A percentile compares a stretch with the other conserved stretches of the same genome.
phyloP scores from a whole-genome alignment of 1,140 invertebrate genomes.

The Drosophila azteca region DNA sequence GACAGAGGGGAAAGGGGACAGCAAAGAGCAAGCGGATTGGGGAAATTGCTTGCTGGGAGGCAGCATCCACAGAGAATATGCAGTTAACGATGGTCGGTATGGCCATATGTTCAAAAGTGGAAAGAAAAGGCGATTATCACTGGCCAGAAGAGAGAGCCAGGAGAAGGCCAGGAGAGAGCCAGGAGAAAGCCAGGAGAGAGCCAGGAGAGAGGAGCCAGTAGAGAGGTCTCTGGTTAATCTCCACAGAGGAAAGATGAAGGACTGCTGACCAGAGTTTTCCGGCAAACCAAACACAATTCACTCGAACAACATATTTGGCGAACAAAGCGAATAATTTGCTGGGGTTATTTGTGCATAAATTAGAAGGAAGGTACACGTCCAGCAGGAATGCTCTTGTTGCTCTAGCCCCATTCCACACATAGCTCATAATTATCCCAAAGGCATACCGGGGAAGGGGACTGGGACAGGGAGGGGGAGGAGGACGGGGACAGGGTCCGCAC shows the following conservation, averaged over 20 bases:
- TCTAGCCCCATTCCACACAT: constrained; percentile 52
- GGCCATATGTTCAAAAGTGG: constrained; percentile 52
- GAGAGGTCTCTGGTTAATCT: constrained; percentile 23
- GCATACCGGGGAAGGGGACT: too few relatives aligned
- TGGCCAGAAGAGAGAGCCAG: not conserved
- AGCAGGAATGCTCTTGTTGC: not conserved
- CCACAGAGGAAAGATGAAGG: constrained; percentile 23
- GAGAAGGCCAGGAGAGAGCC: too few relatives aligned
- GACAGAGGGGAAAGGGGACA: constrained; percentile 31
- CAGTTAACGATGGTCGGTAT: constrained; percentile 26
- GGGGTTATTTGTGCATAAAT: constrained; percentile 68
- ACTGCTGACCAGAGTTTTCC: constrained; percentile 3
- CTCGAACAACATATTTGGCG: constrained; percentile 39
- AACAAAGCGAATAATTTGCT: constrained; percentile 76
- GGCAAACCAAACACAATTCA: constrained; percentile 34
- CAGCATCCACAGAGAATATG: constrained; percentile 15
- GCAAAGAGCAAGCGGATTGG: constrained; percentile 59
- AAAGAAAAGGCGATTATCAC: constrained; percentile 64
- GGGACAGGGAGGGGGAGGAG: too few relatives aligned
- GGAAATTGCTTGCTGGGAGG: constrained; percentile 27
- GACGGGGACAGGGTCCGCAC: not conserved
- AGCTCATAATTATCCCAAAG: constrained; percentile 70
- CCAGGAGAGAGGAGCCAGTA: too few relatives aligned
- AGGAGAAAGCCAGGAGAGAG: too few relatives aligned
- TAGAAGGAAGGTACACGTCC: constrained; percentile 19